Percentiles rank a stretch among this genome's conserved stretches.
Conservation (phyloP, 2,888 invertebrate species). For the Rutpela maculata region DNA sequence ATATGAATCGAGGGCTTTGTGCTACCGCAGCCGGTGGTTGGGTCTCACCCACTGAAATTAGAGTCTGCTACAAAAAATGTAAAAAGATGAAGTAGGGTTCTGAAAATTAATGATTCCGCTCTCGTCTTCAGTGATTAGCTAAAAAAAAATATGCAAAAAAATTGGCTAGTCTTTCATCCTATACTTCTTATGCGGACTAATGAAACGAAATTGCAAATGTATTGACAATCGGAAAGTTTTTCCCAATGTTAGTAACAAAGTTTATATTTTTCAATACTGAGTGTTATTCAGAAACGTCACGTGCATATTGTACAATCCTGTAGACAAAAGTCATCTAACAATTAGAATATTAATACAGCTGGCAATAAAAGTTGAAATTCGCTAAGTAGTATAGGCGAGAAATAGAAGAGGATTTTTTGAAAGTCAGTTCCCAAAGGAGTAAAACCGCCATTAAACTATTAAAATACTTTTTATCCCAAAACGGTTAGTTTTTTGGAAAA, state of each 20-base stretch:
- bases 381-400: too few species aligned
- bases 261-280: neutral
- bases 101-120: slow-evolving; percentile 24
- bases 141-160: slow-evolving; percentile 14
- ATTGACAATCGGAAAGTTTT: neutral
- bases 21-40: neutral
- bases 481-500: too few species aligned
- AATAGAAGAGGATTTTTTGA: too few species aligned
- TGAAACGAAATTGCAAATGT: neutral
- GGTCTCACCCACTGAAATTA: neutral
- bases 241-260: neutral
- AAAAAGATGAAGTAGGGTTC: neutral
- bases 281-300: neutral
- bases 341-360: too few species aligned
- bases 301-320: neutral
- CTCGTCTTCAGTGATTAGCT: slow-evolving; percentile 16
- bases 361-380: too few species aligned
- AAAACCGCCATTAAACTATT: too few species aligned
- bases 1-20: neutral
- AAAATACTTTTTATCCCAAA: too few species aligned
- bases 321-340: too few species aligned
- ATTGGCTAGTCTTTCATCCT: neutral
- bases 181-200: neutral
- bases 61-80: slow-evolving; percentile 2
- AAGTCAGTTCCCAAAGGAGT: too few species aligned